Conservation (phyloP, 53 echinoderm and acorn worm genomes). For the Stichopus horrens region DNA sequence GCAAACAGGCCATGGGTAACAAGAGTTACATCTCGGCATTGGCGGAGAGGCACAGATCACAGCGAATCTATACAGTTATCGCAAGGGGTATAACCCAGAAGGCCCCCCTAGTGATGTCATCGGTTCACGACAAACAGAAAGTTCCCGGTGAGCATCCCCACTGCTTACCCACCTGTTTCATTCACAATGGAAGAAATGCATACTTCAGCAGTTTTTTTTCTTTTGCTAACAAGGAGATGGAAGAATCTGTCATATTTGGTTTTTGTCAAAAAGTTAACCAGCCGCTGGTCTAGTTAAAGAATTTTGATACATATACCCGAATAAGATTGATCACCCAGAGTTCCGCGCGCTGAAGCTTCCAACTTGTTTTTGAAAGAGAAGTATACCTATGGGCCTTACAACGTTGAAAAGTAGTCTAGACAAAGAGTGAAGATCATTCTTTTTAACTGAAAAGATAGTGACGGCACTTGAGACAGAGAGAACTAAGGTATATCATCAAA, state of each 20-base stretch:
- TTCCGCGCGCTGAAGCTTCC: too few species aligned
- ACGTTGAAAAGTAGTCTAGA: too few species aligned
- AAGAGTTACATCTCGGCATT: background rate
- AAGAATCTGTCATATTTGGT: slow-evolving; percentile 6
- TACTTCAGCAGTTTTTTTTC: background rate
- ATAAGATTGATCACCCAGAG: background rate
- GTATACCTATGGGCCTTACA: too few species aligned
- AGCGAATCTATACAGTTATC: background rate
- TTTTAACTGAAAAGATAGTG: too few species aligned
- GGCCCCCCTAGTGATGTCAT: slow-evolving; percentile 32
- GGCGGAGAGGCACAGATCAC: too few species aligned
- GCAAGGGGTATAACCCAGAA: background rate
- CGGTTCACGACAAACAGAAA: slow-evolving; percentile 1
- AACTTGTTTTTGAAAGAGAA: too few species aligned
- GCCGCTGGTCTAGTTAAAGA: background rate
- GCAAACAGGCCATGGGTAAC: background rate
- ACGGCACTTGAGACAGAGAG: too few species aligned
- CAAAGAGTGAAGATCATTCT: too few species aligned
- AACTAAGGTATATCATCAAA: too few species aligned
- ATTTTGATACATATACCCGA: background rate
- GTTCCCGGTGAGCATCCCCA: background rate
- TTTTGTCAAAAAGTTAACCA: slow-evolving; percentile 1
- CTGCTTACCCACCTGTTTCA: slow-evolving; percentile 30
- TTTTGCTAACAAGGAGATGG: background rate
- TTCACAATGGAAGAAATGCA: background rate